Percentiles rank a stretch among this genome's conserved stretches.
Conservation (phyloP, 1,140 invertebrate species). For the Drosophila obscura region DNA sequence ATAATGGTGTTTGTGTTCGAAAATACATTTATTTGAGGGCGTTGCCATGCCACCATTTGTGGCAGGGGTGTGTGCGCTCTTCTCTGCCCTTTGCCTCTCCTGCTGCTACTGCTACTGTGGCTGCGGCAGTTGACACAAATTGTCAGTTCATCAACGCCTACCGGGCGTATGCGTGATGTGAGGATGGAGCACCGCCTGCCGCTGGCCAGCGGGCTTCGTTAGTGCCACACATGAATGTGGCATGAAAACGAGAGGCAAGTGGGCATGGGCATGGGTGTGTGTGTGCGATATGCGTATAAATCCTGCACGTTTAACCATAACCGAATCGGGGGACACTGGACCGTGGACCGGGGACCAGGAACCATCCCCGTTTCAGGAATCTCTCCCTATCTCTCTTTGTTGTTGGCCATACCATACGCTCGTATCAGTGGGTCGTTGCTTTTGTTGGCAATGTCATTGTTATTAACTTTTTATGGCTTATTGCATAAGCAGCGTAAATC, state of each 20-base stretch:
- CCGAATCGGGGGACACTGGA: slow-evolving; percentile 55
- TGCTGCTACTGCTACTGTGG: slow-evolving; percentile 30
- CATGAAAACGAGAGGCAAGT: neutral
- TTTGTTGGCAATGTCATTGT: slow-evolving; percentile 71
- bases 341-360: neutral
- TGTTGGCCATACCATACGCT: slow-evolving; percentile 25
- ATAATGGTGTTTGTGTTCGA: slow-evolving; percentile 79
- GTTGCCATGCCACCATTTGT: slow-evolving; percentile 33
- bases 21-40: slow-evolving; percentile 79
- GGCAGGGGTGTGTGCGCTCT: neutral
- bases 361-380: neutral
- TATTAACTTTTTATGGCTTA: slow-evolving; percentile 82
- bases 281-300: slow-evolving; percentile 49
- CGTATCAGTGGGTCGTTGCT: slow-evolving; percentile 41
- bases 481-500: slow-evolving; percentile 77
- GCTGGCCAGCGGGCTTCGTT: slow-evolving; percentile 59
- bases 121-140: slow-evolving; percentile 78
- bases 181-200: slow-evolving; percentile 13
- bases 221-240: slow-evolving; percentile 17
- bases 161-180: slow-evolving; percentile 71
- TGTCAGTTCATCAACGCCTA: slow-evolving; percentile 82
- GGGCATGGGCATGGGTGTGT: neutral
- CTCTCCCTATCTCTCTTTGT: slow-evolving; percentile 17
- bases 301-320: slow-evolving; percentile 76
- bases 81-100: slow-evolving; percentile 56